Percentiles rank a stretch among this genome's conserved stretches.
These are phyloP conservation scores for Apostichopus californicus DNA, from an alignment of 35 echinoderm and acorn worm species.

Conservation along the genomic window DNA sequence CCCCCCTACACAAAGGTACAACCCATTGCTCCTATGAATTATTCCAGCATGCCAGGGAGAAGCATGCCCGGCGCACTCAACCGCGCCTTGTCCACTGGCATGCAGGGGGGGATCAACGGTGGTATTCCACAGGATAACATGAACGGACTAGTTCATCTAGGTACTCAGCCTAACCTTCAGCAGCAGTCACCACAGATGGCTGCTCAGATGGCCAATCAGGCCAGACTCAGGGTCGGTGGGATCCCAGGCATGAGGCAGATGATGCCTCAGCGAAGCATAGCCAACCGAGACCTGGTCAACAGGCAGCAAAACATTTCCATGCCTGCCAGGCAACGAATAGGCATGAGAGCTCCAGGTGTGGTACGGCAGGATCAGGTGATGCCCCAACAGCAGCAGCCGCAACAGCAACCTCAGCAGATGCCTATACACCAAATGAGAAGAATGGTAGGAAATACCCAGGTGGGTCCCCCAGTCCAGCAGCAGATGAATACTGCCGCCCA, in stretches of 20 bases:
- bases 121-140: slow-evolving; percentile 38
- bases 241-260: slow-evolving; percentile 18
- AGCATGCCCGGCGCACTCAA: neutral
- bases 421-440: slow-evolving; percentile 31
- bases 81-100: neutral
- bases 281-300: neutral
- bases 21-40: neutral
- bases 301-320: slow-evolving; percentile 35
- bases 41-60: neutral
- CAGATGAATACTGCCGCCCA: neutral
- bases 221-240: neutral
- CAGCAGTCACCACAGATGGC: slow-evolving; percentile 19
- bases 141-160: neutral
- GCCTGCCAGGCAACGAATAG: neutral
- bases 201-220: slow-evolving; percentile 7
- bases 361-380: slow-evolving; percentile 18
- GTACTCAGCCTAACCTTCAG: slow-evolving; percentile 1
- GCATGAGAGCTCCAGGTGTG: neutral
- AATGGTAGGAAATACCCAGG: slow-evolving; percentile 1
- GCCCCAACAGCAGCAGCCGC: slow-evolving; percentile 10
- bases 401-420: slow-evolving; percentile 13
- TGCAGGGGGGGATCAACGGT: neutral
- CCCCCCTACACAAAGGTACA: slow-evolving; percentile 30
- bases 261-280: neutral
- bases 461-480: neutral